Base-by-base conservation (phyloP, 2,797 vertebrate species). In the Percopsis omiscomaycus region DNA sequence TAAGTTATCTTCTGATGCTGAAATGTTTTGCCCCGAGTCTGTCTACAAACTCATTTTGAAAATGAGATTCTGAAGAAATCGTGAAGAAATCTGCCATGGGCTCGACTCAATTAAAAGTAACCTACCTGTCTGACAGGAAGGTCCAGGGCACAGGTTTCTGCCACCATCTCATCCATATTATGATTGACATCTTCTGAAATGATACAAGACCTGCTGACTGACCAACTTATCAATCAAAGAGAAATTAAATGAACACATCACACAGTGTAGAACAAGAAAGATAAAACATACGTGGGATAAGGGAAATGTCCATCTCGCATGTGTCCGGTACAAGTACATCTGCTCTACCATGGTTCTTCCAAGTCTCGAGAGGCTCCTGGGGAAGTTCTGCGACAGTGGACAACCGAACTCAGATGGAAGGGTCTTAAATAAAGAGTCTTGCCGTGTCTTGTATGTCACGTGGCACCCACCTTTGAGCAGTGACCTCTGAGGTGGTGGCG, bases 261-360 rank as follows among this genome's bases (percentile, higher is more conserved):
- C 48, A 37, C 37, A 37, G 37, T 16, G 37, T 2, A 22, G 42
- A 0, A 5, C 1, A 3, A 0, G 1, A 48, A 29, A 2, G 14
- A 42, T n/a, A 65, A 46, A 30, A 50, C 68, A 16, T 93, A 89
- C 88, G 70, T 67, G 82, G 57, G 45, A 83, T 22, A 61, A 91
- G 86, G 28, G 90, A 84, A 10, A 88, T 44, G 0, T 94, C 92
- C 75, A 92, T 73, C 80, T 93, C 89, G 85, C 95, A 99, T 0
- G 96, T 98, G 65, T 98, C 93, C 11, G 95, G 91, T 3, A 95
- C 96, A 1, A 98, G 87, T 66, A 96, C 91, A 9, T 86, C 80
- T 14, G 52, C 84, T 78, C 75, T 86, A 72, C 74, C 80, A 12
- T 77, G 81, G 61, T 79, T 74, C 65, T 71, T 77, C 66, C 67